Conservation (phyloP, 2,113 vertebrate species). For the Oreochromis tanganicae region DNA sequence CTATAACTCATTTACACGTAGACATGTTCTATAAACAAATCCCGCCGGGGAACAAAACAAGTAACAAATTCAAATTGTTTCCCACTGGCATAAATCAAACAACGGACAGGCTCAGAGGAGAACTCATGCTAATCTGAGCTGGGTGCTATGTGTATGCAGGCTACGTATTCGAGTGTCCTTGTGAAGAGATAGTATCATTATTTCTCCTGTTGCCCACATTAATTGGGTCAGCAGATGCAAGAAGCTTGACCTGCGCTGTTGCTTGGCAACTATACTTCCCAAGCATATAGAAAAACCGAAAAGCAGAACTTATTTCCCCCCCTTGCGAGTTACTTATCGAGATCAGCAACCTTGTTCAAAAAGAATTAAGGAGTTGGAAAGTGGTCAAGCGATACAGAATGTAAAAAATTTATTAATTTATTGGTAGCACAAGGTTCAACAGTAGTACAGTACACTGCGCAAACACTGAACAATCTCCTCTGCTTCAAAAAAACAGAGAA, state of each 20-base stretch:
- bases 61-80: conserved; percentile 32
- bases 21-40: conserved; percentile 28
- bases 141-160: conserved; percentile 13
- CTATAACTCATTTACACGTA: conserved; percentile 23
- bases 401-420: conserved; percentile 54
- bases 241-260: conserved; percentile 55
- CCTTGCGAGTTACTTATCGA: conserved; percentile 11
- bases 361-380: not conserved
- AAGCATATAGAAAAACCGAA: conserved; percentile 19
- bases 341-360: not conserved
- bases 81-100: conserved; percentile 37
- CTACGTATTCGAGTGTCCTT: conserved; percentile 48
- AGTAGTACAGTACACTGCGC: conserved; percentile 9
- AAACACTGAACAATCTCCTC: conserved; percentile 19
- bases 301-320: conserved; percentile 21
- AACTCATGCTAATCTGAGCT: conserved; percentile 16
- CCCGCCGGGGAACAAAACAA: not conserved
- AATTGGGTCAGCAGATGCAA: conserved; percentile 66
- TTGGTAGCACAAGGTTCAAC: conserved; percentile 38
- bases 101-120: not conserved
- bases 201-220: conserved; percentile 53
- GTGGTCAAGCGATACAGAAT: not conserved
- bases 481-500: not conserved
- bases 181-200: conserved; percentile 54
- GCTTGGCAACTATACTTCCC: conserved; percentile 62